Percentiles rank a stretch among this genome's conserved stretches.
Evolutionary conservation across 2,888 invertebrate species (phyloP).

Genomic region (Clusia tigrina): DNA sequence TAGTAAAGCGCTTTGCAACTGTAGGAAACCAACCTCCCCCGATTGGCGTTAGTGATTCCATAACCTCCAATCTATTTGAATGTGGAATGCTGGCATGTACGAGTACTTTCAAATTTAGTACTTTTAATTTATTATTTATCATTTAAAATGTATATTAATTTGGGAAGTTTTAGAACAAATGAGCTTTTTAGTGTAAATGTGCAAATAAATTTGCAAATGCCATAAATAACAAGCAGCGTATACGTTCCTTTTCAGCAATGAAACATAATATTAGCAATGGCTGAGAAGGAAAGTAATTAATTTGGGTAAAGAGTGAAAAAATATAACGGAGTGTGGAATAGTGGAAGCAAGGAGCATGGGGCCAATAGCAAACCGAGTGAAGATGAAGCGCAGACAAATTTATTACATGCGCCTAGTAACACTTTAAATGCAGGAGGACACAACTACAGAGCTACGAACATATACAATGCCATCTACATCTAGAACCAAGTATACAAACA

Average conservation of each 20-base stretch:
- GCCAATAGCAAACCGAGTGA: not conserved
- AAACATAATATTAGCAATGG: conserved; percentile 5
- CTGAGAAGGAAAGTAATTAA: not conserved
- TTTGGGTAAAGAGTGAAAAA: not conserved
- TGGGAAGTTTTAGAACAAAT: not conserved
- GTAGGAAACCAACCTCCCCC: too few species aligned
- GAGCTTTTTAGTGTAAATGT: not conserved
- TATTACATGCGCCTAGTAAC: not conserved
- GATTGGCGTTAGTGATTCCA: too few species aligned
- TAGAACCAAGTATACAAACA: not conserved
- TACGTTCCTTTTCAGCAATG: not conserved
- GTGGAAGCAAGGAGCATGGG: not conserved
- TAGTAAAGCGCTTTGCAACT: too few species aligned
- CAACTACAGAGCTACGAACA: conserved; percentile 17
- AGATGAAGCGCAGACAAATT: not conserved
- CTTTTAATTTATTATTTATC: too few species aligned
- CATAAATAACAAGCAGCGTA: not conserved
- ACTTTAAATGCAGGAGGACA: too few species aligned
- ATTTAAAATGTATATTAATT: not conserved
- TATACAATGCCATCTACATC: not conserved
- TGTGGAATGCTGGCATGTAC: too few species aligned
- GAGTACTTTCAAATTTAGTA: too few species aligned
- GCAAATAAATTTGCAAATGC: conserved; percentile 1
- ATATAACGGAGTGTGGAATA: not conserved
- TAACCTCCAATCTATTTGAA: too few species aligned